Base-by-base conservation (phyloP, 2,113 vertebrate species). In the Sebastes schlegelii region DNA sequence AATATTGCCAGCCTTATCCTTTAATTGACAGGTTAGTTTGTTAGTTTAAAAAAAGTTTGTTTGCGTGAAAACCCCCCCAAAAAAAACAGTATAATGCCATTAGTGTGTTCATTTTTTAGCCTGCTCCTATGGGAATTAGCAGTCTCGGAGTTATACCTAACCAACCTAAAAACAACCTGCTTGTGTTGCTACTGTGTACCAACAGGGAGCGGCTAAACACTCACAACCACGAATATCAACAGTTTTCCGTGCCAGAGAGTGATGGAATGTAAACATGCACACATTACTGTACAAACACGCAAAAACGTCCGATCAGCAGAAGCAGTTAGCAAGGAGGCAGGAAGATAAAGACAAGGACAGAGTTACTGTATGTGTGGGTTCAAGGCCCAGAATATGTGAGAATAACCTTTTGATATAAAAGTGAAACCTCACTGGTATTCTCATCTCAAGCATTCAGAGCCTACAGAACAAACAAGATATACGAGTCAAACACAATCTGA, bases 261-360 rank as follows among this genome's bases (percentile, higher is more conserved):
- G 67, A 66, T 82, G 83, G 40, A 76, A 84, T 6, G 65, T 54
- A 87, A 82, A 88, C 61, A 78, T 8, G 5, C 61, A 73, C 75
- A 57, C 45, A 63, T 46, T 10, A 34, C 49, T 80, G 48, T 69
- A 66, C 58, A 84, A 88, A 84, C 77, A 79, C 1, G 2, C 0
- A 40, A 82, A 34, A 58, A 40, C 0, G 48, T 80, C 43, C 1
- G 1, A 74, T 79, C 48, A 79, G 66, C 58, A 64, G 52, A 75
- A 57, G 49, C 67, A 42, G 58, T 42, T 13, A 34, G 26, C 26
- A 55, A 54, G 16, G 48, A 48, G 26, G 62, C 26, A 4, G 11
- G 10, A 45, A 2, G 49, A 67, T 16, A 34, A 65, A 13, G 49
- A 74, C n/a, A 19, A 16, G 6, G 43, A 51, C 10, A 54, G n/a